phyloP scores from a whole-genome alignment of 2,888 invertebrate genomes.

The Eutolmus rufibarbis region DNA sequence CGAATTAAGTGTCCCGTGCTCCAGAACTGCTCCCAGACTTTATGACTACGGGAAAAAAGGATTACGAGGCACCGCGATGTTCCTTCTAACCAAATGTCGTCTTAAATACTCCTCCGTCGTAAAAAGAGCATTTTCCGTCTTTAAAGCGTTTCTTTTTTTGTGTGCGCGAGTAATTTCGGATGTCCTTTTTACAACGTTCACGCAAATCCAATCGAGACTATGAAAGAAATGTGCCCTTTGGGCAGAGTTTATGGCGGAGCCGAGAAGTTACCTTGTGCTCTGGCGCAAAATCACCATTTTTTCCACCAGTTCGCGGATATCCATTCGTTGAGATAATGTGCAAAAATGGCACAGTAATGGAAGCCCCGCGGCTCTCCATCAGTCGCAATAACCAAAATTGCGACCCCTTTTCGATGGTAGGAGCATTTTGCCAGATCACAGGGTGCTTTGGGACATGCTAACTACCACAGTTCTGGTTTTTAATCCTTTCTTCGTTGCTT shows the following conservation, averaged over 20 bases:
- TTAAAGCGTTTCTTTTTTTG: background rate
- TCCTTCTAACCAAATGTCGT: background rate
- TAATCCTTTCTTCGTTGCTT: background rate
- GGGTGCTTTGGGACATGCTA: background rate
- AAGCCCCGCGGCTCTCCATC: background rate
- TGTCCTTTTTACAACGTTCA: background rate
- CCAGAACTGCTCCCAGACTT: background rate
- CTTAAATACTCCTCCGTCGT: background rate
- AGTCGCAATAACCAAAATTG: background rate
- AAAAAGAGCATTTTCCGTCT: background rate
- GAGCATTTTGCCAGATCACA: background rate
- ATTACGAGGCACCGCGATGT: background rate
- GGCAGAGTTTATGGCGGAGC: background rate
- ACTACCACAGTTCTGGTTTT: background rate
- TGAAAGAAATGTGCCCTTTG: background rate
- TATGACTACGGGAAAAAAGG: background rate
- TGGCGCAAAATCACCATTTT: background rate
- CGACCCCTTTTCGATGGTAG: background rate
- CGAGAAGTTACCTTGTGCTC: background rate
- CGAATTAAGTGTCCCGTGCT: background rate
- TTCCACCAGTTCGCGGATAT: background rate
- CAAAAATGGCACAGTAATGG: background rate
- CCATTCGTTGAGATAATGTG: background rate
- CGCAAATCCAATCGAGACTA: background rate
- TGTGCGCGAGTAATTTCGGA: background rate